Evolutionary conservation across 2,888 invertebrate genomes (phyloP), one percentile per base, ranked within the genome.

Genomic region (Pherbina coryleti): DNA sequence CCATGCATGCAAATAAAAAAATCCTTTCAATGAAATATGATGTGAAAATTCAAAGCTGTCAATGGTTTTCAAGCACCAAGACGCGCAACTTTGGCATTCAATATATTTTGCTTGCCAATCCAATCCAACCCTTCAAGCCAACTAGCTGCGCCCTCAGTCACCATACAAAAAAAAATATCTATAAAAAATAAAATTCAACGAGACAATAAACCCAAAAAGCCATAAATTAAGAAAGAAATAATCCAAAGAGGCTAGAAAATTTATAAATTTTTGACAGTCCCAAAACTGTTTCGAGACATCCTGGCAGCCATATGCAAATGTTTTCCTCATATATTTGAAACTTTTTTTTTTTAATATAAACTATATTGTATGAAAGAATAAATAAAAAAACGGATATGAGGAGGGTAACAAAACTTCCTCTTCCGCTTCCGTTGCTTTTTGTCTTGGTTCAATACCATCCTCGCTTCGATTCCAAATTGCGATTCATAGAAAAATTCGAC

Each of bases 1-100:
- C 55, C 22, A 55, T 55, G 53, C 55, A 71, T 55, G 55, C 31
- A 44, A 72, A 62, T 19, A 74, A 31, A 49, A 31, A 62, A 74
- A 64, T 74, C 74, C 74, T 64, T 74, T 57, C 57, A n/a, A 67
- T 76, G 70, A 76, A 76, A 70, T 70, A 76, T 70, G 57, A 76
- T 76, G 76, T 76, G 76, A 76, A 76, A 76, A 76, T 76, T 69
- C 70, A 76, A 76, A 76, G 76, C 76, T 76, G 76, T 76, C 76
- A 66, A 76, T 76, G 69, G 76, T 22, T 76, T 57, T 25, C 66
- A 28, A 25, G 19, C 11, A 51, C 51, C 28, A 28, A 74, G 19
- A 57, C 57, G 34, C 28, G 22, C 51, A n/a, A 17, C 74, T 51
- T 66, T 34, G 74, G 14, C 74, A 66, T 74, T 64, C 69, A 69